phyloP scores from a whole-genome alignment of 2,797 vertebrate genomes.

The Micropoecilia bifurca region DNA sequence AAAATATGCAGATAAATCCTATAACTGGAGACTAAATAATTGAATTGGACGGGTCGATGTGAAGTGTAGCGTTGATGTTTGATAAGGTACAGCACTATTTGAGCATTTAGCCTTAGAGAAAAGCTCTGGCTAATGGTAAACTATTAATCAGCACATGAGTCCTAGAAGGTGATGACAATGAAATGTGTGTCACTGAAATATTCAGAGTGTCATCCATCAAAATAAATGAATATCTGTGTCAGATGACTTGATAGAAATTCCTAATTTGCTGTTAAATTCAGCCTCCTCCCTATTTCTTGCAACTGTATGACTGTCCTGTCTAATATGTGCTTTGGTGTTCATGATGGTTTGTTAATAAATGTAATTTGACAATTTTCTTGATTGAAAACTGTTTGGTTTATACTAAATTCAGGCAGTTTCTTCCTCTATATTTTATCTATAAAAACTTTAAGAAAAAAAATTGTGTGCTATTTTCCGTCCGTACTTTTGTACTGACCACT shows the following conservation, averaged over 20 bases:
- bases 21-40: conserved; percentile 52
- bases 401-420: neutral
- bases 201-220: conserved; percentile 27
- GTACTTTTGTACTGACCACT: neutral
- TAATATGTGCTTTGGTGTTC: neutral
- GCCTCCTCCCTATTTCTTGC: neutral
- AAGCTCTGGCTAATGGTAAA: conserved; percentile 45
- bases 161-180: conserved; percentile 17
- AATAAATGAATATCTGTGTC: conserved; percentile 32
- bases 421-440: too few species aligned
- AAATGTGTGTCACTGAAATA: conserved; percentile 45
- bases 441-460: neutral
- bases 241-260: conserved; percentile 20
- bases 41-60: conserved; percentile 60
- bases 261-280: conserved; percentile 7
- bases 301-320: neutral
- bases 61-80: conserved; percentile 64
- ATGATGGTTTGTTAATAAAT: neutral
- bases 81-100: conserved; percentile 48
- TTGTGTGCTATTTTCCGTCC: neutral
- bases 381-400: neutral
- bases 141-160: conserved; percentile 58
- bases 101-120: conserved; percentile 52
- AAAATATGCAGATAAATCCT: conserved; percentile 45
- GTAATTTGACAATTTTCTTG: neutral